phyloP scores from a whole-genome alignment of 1,140 invertebrate genomes.

The Andrena cerasifolii region DNA sequence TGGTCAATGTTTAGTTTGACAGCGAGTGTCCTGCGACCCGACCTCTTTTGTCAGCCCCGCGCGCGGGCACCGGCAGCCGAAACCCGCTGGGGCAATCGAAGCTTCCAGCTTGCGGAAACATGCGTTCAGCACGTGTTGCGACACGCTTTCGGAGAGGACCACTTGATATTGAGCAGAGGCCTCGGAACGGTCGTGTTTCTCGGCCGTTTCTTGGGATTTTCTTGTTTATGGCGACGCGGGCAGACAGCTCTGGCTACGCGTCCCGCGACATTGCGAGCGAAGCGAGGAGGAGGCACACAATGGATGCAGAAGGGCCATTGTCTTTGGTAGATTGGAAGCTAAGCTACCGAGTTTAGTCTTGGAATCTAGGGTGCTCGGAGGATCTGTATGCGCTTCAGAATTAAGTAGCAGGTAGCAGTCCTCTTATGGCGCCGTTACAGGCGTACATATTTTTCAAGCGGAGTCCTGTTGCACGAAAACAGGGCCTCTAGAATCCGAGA shows the following conservation, averaged over 20 bases:
- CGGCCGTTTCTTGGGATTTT: constrained; percentile 8
- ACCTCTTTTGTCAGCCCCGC: constrained; percentile 60
- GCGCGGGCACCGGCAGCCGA: neutral
- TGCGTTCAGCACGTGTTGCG: constrained; percentile 64
- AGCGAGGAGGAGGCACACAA: neutral
- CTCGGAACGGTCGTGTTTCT: constrained; percentile 46
- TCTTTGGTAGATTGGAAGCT: neutral
- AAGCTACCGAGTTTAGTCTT: neutral
- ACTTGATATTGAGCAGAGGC: constrained; percentile 52
- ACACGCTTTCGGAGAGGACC: constrained; percentile 41
- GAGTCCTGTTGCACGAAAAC: constrained; percentile 57
- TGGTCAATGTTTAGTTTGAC: constrained; percentile 77
- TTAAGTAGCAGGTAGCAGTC: neutral
- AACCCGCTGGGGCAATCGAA: neutral
- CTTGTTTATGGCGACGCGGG: neutral
- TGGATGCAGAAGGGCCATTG: neutral
- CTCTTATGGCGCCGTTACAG: constrained; percentile 11
- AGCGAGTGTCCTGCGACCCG: constrained; percentile 65
- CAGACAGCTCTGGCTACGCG: neutral
- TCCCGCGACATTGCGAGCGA: neutral
- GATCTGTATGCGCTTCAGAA: too few relatives aligned
- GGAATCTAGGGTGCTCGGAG: neutral
- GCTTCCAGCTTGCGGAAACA: constrained; percentile 55
- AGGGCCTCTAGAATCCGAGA: constrained; percentile 42
- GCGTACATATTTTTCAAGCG: constrained; percentile 14